A percentile compares a stretch with the other conserved stretches of the same genome.
Conservation (phyloP, 2,113 vertebrate species). For the Cavia porcellus region DNA sequence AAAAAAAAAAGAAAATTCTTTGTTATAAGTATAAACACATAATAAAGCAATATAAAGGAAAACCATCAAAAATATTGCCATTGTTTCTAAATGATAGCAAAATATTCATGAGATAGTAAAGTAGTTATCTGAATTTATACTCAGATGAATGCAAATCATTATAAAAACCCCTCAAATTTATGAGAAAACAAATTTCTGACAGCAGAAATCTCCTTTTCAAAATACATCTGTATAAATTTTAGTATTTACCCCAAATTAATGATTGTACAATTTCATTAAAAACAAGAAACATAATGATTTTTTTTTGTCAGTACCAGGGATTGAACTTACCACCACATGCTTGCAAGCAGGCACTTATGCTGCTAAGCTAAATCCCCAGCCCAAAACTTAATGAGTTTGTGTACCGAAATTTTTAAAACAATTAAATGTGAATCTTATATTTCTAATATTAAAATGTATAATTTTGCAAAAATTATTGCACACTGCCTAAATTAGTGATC, state of each 20-base stretch:
- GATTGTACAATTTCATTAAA: background rate
- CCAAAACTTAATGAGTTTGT: background rate
- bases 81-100: background rate
- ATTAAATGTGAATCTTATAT: background rate
- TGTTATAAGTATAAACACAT: background rate
- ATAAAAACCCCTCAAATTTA: background rate
- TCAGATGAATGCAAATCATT: background rate
- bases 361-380: too few relatives aligned
- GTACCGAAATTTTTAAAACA: background rate
- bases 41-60: background rate
- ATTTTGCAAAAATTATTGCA: background rate
- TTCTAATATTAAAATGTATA: background rate
- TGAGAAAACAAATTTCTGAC: background rate
- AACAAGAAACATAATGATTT: background rate
- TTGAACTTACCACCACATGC: too few relatives aligned
- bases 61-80: background rate
- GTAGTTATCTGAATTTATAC: background rate
- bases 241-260: conserved; percentile 13
- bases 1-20: background rate
- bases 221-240: conserved; percentile 45
- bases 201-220: background rate
- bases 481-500: conserved; percentile 8
- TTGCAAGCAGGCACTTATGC: too few relatives aligned
- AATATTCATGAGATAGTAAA: background rate
- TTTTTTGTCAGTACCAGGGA: too few relatives aligned